A percentile compares a stretch with the other conserved stretches of the same genome.
These are phyloP conservation scores for Chlorocebus sabaeus DNA, from an alignment of 2,113 vertebrate genomes.

Conservation along the genomic window DNA sequence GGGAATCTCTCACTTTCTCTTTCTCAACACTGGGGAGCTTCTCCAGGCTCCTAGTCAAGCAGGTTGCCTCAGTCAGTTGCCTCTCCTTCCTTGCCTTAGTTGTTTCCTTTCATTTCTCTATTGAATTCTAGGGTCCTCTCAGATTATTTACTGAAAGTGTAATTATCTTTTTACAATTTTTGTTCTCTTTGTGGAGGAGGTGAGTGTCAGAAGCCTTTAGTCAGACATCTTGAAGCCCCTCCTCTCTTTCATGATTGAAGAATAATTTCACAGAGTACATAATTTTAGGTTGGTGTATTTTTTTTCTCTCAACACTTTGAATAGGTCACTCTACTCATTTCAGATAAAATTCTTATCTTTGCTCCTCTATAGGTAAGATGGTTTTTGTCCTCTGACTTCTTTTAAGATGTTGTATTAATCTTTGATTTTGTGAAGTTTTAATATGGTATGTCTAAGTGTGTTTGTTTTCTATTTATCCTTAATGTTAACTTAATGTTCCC, in stretches of 20 bases:
- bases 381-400: neutral
- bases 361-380: neutral
- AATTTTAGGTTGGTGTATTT: neutral
- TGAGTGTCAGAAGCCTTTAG: too few species aligned
- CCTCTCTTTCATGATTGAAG: neutral
- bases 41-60: too few species aligned
- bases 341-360: neutral
- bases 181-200: too few species aligned
- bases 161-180: too few species aligned
- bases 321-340: neutral
- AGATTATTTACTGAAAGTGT: too few species aligned
- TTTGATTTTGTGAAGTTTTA: neutral
- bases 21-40: too few species aligned
- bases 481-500: neutral
- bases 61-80: too few species aligned
- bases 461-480: neutral
- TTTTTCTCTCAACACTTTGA: neutral
- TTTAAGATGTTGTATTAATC: neutral
- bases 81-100: too few species aligned
- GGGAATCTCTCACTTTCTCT: too few species aligned
- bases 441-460: neutral
- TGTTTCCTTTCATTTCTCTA: too few species aligned
- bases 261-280: neutral
- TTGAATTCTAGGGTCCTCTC: too few species aligned
- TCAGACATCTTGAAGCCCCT: too few species aligned